A percentile compares a stretch with the other conserved stretches of the same genome.
These are phyloP conservation scores for Plectropomus leopardus DNA, from an alignment of 2,113 vertebrate genomes.

Conservation along the genomic window DNA sequence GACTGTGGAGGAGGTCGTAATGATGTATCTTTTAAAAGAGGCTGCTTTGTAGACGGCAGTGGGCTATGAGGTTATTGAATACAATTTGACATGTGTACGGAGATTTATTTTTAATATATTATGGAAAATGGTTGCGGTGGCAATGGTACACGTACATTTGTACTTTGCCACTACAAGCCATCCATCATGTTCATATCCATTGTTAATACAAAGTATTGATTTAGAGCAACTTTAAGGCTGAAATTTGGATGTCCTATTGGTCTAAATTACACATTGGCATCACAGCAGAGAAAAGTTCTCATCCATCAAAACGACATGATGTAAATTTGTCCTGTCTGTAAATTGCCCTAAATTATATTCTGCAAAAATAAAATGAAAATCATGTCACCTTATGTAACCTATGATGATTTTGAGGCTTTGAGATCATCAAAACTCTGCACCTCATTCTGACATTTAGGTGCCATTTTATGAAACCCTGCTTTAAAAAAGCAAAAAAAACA, in stretches of 20 bases:
- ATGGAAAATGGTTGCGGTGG: too few relatives aligned
- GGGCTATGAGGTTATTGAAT: too few relatives aligned
- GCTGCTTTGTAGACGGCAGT: too few relatives aligned
- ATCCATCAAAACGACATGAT: neutral
- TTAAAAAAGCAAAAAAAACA: neutral
- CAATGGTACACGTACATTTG: too few relatives aligned
- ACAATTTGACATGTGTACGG: too few relatives aligned
- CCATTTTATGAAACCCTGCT: neutral
- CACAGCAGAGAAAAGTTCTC: neutral
- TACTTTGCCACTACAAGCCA: neutral
- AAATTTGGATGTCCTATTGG: neutral
- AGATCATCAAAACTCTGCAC: neutral
- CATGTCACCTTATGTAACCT: neutral
- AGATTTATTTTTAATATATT: too few relatives aligned
- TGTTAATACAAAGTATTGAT: neutral
- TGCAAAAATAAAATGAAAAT: neutral
- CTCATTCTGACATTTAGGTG: neutral
- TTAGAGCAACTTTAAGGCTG: neutral
- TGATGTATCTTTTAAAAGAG: too few relatives aligned
- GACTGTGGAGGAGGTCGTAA: too few relatives aligned
- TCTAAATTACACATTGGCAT: neutral
- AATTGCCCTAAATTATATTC: too few relatives aligned
- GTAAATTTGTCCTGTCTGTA: neutral
- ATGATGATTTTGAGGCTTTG: slow-evolving; percentile 1
- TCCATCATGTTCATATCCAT: neutral